Percentiles rank a stretch among this genome's conserved stretches.
Conservation (phyloP, 1,140 invertebrate species). For the Drosophila suzukii region DNA sequence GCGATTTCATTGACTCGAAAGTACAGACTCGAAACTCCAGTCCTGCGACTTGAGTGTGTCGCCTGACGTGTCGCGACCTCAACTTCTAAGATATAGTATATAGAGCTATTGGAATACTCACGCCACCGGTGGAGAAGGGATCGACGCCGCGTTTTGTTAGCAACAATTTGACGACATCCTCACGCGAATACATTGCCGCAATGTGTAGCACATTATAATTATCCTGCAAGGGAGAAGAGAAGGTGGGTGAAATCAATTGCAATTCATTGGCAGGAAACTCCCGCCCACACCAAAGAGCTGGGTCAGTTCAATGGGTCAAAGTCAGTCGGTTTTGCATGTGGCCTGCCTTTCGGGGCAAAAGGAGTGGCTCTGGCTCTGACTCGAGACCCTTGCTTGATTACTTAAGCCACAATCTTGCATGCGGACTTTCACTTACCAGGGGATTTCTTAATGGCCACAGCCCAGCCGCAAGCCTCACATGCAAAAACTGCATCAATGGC, state of each 20-base stretch:
- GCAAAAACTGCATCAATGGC: constrained; percentile 74
- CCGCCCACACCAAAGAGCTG: constrained; percentile 20
- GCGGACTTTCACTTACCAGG: constrained; percentile 72
- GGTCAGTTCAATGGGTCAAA: constrained; percentile 74
- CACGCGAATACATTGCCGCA: constrained; percentile 95
- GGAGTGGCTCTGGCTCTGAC: constrained; percentile 3
- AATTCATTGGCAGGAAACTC: constrained; percentile 62
- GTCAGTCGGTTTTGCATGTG: constrained; percentile 70
- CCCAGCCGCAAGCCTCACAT: constrained; percentile 48
- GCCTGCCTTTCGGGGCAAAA: constrained; percentile 5
- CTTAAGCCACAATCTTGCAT: constrained; percentile 72
- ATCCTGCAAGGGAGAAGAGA: constrained; percentile 88
- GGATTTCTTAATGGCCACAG: constrained; percentile 67
- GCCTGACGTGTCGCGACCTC: constrained; percentile 26
- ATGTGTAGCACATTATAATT: constrained; percentile 97
- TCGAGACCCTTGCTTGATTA: constrained; percentile 56
- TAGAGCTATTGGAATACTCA: constrained; percentile 86
- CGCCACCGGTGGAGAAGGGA: constrained; percentile 95
- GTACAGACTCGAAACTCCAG: not conserved
- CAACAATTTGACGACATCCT: constrained; percentile 96
- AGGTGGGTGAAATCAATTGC: constrained; percentile 64
- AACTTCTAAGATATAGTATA: constrained; percentile 23
- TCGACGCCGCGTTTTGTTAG: constrained; percentile 95
- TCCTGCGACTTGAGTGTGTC: constrained; percentile 4
- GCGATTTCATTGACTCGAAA: constrained; percentile 13